phyloP scores from a whole-genome alignment of 2,888 invertebrate species.

The Pomacea canaliculata region DNA sequence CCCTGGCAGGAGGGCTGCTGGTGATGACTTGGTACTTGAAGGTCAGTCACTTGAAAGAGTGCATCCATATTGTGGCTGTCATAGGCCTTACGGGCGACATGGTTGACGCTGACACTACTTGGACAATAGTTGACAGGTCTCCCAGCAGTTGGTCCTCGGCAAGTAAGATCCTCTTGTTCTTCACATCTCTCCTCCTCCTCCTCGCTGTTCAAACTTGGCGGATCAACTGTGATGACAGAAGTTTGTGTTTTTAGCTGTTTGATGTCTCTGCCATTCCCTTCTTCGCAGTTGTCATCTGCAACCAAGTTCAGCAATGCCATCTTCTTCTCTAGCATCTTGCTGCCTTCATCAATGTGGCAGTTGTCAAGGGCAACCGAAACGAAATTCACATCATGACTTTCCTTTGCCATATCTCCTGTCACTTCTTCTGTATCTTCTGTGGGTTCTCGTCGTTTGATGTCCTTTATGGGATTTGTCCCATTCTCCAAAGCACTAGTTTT shows the following conservation, averaged over 20 bases:
- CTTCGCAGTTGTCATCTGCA: background rate
- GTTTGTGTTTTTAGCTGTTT: constrained; percentile 10
- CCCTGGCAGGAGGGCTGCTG: background rate
- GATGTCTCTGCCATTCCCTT: background rate
- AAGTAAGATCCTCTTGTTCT: background rate
- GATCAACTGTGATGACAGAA: constrained; percentile 24
- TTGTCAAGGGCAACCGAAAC: constrained; percentile 3
- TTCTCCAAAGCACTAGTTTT: too few relatives aligned
- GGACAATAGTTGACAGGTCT: constrained; percentile 15
- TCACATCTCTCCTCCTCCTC: constrained; percentile 18
- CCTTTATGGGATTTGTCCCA: too few relatives aligned
- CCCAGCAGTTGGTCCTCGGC: constrained; percentile 24
- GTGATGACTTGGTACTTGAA: background rate
- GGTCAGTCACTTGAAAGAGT: background rate
- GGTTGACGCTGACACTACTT: constrained; percentile 14
- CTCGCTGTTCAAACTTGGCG: constrained; percentile 11
- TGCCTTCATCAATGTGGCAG: constrained; percentile 4
- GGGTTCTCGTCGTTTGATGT: constrained; percentile 6
- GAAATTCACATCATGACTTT: background rate
- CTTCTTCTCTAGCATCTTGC: background rate
- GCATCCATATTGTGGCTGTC: constrained; percentile 15
- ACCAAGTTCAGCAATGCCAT: background rate
- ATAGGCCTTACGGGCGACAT: constrained; percentile 19
- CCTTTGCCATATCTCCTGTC: background rate
- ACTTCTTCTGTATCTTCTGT: constrained; percentile 18